Evolutionary conservation across 30 jellyfish, hydroid and myxozoan species (phyloP).

Genomic region (Sanderia malayensis): DNA sequence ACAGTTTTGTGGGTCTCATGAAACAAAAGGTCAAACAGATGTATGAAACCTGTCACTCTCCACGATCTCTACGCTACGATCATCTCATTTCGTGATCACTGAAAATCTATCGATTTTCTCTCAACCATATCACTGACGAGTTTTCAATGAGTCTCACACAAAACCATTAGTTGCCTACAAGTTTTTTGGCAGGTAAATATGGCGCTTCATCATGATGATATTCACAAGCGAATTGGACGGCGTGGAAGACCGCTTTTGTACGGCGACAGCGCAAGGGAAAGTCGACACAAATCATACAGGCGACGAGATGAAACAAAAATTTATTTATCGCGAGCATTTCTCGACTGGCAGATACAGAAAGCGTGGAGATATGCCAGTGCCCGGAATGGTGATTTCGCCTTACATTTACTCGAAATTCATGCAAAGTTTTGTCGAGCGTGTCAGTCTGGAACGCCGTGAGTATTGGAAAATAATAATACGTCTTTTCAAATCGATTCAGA

Average conservation of each 20-base stretch:
- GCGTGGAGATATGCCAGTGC: constrained; percentile 55
- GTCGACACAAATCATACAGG: constrained; percentile 62
- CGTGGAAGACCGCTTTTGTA: constrained; percentile 61
- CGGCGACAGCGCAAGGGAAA: constrained; percentile 61
- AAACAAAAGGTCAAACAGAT: constrained; percentile 63
- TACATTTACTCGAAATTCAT: constrained; percentile 59
- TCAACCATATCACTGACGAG: no score
- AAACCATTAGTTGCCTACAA: constrained; percentile 42
- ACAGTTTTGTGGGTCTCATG: constrained; percentile 69
- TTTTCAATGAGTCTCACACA: constrained; percentile 34
- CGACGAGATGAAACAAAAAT: constrained; percentile 63
- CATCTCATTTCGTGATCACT: no score
- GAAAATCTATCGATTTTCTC: no score
- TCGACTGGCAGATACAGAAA: constrained; percentile 62
- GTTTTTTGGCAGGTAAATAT: constrained; percentile 39
- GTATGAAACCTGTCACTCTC: constrained; percentile 59
- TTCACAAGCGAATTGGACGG: constrained; percentile 43
- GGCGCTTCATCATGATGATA: constrained; percentile 64
- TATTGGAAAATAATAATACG: no score
- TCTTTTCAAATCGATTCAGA: no score
- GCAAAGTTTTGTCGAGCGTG: constrained; percentile 51
- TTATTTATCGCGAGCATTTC: constrained; percentile 48
- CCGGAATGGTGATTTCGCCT: constrained; percentile 53
- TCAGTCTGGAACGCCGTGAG: constrained; percentile 52
- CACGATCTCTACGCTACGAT: no score